phyloP scores from a whole-genome alignment of 53 echinoderm and acorn worm genomes.

The Astropecten irregularis region DNA sequence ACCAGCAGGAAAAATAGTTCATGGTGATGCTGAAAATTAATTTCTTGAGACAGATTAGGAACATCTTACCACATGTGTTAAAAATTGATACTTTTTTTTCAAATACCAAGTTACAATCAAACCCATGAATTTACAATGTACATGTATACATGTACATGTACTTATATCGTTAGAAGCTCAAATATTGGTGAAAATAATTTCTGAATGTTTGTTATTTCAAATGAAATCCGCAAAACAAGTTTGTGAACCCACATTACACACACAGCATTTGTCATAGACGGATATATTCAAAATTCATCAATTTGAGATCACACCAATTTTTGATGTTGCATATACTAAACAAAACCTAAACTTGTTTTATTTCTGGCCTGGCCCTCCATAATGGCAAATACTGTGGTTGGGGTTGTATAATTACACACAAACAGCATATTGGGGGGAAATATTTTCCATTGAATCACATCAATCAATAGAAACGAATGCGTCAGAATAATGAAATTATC shows the following conservation, averaged over 20 bases:
- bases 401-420: slow-evolving; percentile 36
- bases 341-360: neutral
- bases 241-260: too few relatives aligned
- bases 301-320: neutral
- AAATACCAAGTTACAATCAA: neutral
- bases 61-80: neutral
- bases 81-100: neutral
- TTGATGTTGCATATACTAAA: neutral
- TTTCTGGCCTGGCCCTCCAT: neutral
- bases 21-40: neutral
- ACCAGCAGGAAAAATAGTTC: neutral
- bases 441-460: slow-evolving; percentile 1
- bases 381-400: neutral
- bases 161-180: too few relatives aligned
- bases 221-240: too few relatives aligned
- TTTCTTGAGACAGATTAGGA: neutral
- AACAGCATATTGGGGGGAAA: slow-evolving; percentile 1
- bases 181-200: too few relatives aligned
- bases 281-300: too few relatives aligned
- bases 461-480: slow-evolving; percentile 26
- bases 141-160: neutral
- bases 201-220: too few relatives aligned
- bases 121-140: neutral
- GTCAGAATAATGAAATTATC: slow-evolving; percentile 25
- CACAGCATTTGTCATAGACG: too few relatives aligned